Base-by-base conservation (phyloP, 2,888 invertebrate species). In the Caenorhabditis wallacei region DNA sequence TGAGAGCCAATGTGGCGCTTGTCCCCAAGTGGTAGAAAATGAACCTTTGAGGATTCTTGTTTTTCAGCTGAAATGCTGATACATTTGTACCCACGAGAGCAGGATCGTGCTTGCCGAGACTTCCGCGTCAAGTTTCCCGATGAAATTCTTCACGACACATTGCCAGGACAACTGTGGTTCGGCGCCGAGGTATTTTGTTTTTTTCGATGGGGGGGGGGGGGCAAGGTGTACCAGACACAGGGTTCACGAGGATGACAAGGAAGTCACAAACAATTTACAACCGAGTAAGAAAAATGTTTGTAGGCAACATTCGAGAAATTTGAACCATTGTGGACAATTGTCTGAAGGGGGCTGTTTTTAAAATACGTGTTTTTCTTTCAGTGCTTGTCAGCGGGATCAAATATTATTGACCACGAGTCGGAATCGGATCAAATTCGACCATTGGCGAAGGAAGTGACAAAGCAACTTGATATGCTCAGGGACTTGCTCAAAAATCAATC, bases 121-220 rank as follows among this genome's bases (percentile, higher is more conserved):
- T 99, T 98, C 93, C 94, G 98, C 61, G 97, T 97, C 78, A 99
- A 99, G 94, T 99, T 98, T 92, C 98, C 98, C 0, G 99, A 99
- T 92, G 98, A 99, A 92, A 97, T 99, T 13, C 94, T 98, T 87
- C 98, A 98, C 93, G 98, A 99, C 92, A 98, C 97, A 93, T 94
- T 99, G 83, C 97, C 98, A 48, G 98, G 98, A 0, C 98, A 99
- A 93, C 94, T 99, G 56, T 99, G 99, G 99, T 99, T 99, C 93
- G 98, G 98, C 20, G 98, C 98, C 78, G 99, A 99, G 95, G 96
- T 96, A 30, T n/a, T 61, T 51, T 56, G 43, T 48, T 35, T 48
- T 35, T 46, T 64, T 56, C 53, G 53, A 66, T 64, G 20, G 40
- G 37, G 18, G 18, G 18, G 48, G 40, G 40, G 30, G 30, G 30